Evolutionary conservation across 2,113 vertebrate genomes (phyloP), one percentile per base, ranked within the genome.

Genomic region (Aviceda subcristata): DNA sequence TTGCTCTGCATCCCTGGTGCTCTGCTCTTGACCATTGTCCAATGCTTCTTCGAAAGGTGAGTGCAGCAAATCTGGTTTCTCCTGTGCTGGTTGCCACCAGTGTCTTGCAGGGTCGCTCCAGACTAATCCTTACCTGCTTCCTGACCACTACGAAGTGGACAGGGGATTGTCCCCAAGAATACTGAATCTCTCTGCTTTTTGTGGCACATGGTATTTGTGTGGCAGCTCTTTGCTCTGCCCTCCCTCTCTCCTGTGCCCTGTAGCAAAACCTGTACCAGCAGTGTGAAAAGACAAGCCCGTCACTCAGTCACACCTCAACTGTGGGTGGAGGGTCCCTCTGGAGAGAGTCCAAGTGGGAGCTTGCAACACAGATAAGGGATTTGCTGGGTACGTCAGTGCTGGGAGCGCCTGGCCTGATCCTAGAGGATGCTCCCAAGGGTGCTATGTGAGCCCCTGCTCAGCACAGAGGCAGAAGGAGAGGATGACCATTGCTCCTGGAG

Each of bases 31-130:
- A 96, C 98, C 29, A 89, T 84, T 39, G 56, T 98, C 39, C 92
- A 96, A 67, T 96, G 88, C 64, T 53, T 96, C 55, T 98, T 98
- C 74, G 98, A 98, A 93, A 98, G 98, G 98, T 98, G 87, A 97
- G 97, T 62, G 50, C 62, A 57, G 60, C 67, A 57, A 38, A 38
- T 48, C 56, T 24, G 15, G 5, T 46, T 56, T 51, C 62, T 75
- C 17, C 66, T 51, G 10, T 27, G 56, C 60, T 56, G n/a, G 43
- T 66, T 74, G 45, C 62, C 46, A 71, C 30, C 30, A 41, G 30
- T 13, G 24, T 34, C 74, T 66, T 67, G 30, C 22, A 75, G 80
- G 30, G 22, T 53, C 62, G 20, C 62, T 89, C 45, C 41, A 27
- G 20, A 21, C 41, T 57, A n/a, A 62, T 66, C 29, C 19, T 22